These are phyloP conservation scores for Heliornis fulica DNA, from an alignment of 2,113 vertebrate genomes.

Conservation along the genomic window DNA sequence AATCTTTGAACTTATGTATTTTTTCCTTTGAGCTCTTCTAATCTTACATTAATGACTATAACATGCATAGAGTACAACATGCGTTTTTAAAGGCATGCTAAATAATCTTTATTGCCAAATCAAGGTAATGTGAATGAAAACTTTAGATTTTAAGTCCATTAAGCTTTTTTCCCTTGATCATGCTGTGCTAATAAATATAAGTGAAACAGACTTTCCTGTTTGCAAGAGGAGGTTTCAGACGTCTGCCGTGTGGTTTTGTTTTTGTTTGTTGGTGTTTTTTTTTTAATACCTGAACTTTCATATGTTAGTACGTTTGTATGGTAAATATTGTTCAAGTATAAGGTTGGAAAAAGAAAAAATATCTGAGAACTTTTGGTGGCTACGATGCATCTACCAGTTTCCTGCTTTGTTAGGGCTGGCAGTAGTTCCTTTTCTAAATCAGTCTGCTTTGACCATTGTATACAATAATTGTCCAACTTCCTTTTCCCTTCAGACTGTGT, in stretches of 20 bases:
- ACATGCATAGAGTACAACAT: background rate
- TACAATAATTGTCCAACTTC: background rate
- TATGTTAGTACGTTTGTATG: background rate
- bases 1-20: background rate
- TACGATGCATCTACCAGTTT: background rate
- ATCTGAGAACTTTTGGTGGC: background rate
- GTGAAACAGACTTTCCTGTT: background rate
- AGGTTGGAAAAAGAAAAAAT: background rate
- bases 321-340: background rate
- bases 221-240: background rate
- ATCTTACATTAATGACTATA: background rate
- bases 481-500: background rate
- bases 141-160: background rate
- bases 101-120: background rate
- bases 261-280: no score
- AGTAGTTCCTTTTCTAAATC: constrained; percentile 11
- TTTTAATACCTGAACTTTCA: background rate
- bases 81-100: background rate
- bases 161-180: background rate
- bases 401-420: constrained; percentile 8
- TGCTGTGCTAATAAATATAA: background rate
- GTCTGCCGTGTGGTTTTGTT: no score
- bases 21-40: background rate
- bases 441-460: constrained; percentile 1
- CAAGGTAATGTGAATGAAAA: background rate